These are phyloP conservation scores for Bombus sibiricus DNA, from an alignment of 1,140 invertebrate species.

Conservation along the genomic window DNA sequence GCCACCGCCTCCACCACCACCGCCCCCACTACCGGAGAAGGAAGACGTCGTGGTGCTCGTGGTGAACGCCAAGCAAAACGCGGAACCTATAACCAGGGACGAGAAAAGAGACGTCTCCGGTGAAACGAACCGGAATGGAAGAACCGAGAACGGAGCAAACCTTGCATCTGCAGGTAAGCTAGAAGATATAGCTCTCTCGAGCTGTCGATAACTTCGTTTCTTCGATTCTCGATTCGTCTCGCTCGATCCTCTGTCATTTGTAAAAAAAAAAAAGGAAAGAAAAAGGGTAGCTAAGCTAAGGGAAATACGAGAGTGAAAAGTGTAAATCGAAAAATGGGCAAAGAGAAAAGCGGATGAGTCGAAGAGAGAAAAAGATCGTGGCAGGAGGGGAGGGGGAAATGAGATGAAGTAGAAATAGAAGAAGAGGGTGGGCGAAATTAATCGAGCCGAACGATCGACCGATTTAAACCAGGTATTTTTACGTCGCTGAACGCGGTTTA, in stretches of 20 bases:
- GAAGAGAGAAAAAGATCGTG: background rate
- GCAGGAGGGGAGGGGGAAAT: too few species aligned
- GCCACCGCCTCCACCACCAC: slow-evolving; percentile 80
- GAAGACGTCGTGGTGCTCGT: slow-evolving; percentile 73
- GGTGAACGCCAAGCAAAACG: slow-evolving; percentile 59
- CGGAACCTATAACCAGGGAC: slow-evolving; percentile 59
- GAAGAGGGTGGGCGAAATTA: background rate
- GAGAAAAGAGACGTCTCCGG: slow-evolving; percentile 67
- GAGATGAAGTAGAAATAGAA: background rate
- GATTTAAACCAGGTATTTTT: slow-evolving; percentile 65
- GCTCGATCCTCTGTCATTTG: background rate
- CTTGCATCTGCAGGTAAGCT: slow-evolving; percentile 32
- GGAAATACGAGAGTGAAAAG: background rate
- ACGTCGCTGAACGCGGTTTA: slow-evolving; percentile 51
- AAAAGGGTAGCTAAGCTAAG: background rate
- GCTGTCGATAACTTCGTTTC: background rate
- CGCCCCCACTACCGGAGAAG: slow-evolving; percentile 79
- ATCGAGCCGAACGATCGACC: slow-evolving; percentile 35
- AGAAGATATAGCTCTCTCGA: background rate
- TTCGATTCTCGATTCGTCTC: background rate
- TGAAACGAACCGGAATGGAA: slow-evolving; percentile 64
- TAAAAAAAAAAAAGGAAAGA: background rate
- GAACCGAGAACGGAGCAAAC: slow-evolving; percentile 62
- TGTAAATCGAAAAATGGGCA: background rate
- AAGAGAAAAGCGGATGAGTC: background rate